A percentile compares a stretch with the other conserved stretches of the same genome.
Evolutionary conservation across 2,888 invertebrate species (phyloP).

Genomic region (Napeogenes sylphis): DNA sequence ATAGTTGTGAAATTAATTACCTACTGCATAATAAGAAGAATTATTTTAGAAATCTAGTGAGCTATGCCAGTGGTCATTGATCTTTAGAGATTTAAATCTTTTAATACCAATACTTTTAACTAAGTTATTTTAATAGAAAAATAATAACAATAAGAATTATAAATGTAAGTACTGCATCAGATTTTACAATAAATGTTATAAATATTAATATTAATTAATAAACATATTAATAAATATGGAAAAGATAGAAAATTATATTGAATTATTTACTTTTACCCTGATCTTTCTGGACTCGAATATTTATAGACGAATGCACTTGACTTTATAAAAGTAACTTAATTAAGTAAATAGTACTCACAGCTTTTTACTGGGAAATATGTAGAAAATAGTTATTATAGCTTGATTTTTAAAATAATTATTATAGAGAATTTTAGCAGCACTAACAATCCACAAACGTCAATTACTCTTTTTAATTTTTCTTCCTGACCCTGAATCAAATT

Average conservation of each 20-base stretch:
- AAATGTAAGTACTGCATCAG: no score
- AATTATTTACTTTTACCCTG: neutral
- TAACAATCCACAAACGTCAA: conserved; percentile 31
- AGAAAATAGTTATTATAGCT: conserved; percentile 13
- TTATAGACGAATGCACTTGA: conserved; percentile 1
- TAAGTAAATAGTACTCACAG: conserved; percentile 22
- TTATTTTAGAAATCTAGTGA: neutral
- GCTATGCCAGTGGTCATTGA: conserved; percentile 2
- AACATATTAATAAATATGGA: neutral
- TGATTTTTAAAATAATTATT: conserved; percentile 19
- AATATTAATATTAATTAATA: neutral
- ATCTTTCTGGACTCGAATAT: conserved; percentile 3
- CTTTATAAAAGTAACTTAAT: conserved; percentile 11
- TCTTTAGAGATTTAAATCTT: neutral
- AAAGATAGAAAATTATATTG: neutral
- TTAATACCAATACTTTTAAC: no score
- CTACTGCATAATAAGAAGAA: neutral
- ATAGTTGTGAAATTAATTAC: neutral
- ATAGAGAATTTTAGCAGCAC: conserved; percentile 24
- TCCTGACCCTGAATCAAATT: conserved; percentile 16
- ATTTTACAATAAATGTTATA: no score
- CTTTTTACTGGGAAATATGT: conserved; percentile 8
- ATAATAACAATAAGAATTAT: no score
- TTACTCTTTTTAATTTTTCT: conserved; percentile 21
- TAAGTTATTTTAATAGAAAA: no score